A percentile compares a stretch with the other conserved stretches of the same genome.
Evolutionary conservation across 2,797 vertebrate species (phyloP).

Genomic region (Geotrypetes seraphini): DNA sequence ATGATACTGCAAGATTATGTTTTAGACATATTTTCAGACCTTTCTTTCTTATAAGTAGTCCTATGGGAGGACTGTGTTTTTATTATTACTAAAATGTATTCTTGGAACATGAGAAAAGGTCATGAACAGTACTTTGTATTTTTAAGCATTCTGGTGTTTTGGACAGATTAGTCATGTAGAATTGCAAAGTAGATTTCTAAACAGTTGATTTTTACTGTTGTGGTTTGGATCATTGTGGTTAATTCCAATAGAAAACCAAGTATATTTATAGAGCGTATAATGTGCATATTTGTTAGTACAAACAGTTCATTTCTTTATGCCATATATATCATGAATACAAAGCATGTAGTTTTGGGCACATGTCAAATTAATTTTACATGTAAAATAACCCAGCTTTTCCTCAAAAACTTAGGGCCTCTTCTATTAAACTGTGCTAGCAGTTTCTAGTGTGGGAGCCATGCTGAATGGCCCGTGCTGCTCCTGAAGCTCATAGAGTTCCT

Average conservation of each 20-base stretch:
- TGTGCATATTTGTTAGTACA: not conserved
- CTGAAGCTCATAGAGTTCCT: no score
- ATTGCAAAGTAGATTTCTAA: not conserved
- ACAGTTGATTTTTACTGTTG: not conserved
- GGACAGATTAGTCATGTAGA: not conserved
- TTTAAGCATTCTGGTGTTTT: constrained; percentile 1
- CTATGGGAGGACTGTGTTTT: no score
- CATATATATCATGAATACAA: not conserved
- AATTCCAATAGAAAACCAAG: not conserved
- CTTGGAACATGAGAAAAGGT: no score
- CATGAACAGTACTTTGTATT: no score
- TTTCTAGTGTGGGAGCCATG: no score
- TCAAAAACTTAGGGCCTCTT: no score
- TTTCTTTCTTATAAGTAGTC: no score
- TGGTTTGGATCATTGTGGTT: not conserved
- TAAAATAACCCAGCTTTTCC: not conserved
- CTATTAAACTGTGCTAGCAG: no score
- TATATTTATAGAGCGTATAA: not conserved
- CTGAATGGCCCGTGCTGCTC: no score
- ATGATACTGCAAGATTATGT: no score
- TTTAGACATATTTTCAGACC: no score
- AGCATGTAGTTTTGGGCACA: not conserved
- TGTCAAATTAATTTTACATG: not conserved
- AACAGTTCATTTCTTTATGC: not conserved
- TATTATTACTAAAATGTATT: no score